phyloP scores from a whole-genome alignment of 2,888 invertebrate genomes.

The Hirtodrosophila histrioides region DNA sequence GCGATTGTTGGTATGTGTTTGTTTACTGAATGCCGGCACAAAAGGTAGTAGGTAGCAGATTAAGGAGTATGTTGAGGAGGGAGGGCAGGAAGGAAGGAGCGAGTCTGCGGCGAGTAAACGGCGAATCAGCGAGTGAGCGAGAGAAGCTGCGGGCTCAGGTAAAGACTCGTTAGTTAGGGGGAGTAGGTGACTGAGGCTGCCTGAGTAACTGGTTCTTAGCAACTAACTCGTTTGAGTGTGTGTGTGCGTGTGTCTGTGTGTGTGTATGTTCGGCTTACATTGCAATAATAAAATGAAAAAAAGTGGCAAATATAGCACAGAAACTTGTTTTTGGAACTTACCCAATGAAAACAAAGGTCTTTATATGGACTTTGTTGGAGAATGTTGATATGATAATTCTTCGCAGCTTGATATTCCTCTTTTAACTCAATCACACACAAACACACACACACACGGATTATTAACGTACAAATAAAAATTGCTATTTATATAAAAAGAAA shows the following conservation, averaged over 20 bases:
- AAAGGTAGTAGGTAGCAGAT: neutral
- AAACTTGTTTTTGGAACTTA: constrained; percentile 61
- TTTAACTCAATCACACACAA: constrained; percentile 17
- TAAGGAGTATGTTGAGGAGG: neutral
- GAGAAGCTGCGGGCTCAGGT: constrained; percentile 39
- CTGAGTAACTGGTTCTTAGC: constrained; percentile 65
- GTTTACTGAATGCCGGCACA: constrained; percentile 24
- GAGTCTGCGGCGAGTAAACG: constrained; percentile 2
- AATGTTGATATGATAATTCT: constrained; percentile 38
- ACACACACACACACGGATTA: neutral
- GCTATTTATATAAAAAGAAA: constrained; percentile 55
- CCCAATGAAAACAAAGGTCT: constrained; percentile 46
- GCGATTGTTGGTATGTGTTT: neutral
- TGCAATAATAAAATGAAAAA: constrained; percentile 30
- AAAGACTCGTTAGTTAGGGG: constrained; percentile 47
- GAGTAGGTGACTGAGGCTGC: constrained; percentile 13
- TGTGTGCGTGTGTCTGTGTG: constrained; percentile 39
- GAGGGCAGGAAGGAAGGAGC: constrained; percentile 4
- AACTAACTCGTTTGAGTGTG: constrained; percentile 64
- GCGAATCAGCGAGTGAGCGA: constrained; percentile 8
- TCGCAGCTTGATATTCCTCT: neutral
- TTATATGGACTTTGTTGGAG: constrained; percentile 8
- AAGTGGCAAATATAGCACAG: constrained; percentile 12
- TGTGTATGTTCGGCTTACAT: constrained; percentile 21
- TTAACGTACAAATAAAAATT: constrained; percentile 18